Evolutionary conservation across 2,113 vertebrate genomes (phyloP).

Genomic region (Galemys pyrenaicus): DNA sequence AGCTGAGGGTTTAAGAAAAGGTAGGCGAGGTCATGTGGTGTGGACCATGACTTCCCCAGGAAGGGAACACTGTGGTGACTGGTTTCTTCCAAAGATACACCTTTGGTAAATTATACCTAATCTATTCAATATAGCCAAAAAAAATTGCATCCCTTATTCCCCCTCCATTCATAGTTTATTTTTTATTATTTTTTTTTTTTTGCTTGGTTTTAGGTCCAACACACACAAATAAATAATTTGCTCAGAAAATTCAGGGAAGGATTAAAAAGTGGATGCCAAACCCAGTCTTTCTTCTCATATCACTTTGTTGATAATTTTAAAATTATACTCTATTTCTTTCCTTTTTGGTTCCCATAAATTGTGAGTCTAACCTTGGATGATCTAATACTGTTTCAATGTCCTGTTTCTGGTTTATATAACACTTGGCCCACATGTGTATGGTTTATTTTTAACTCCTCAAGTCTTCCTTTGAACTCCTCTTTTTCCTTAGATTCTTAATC

Average conservation of each 20-base stretch:
- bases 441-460: conserved; percentile 18
- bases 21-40: background rate
- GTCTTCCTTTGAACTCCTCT: conserved; percentile 41
- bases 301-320: background rate
- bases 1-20: background rate
- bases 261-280: background rate
- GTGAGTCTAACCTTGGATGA: background rate
- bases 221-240: background rate
- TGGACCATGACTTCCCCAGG: background rate
- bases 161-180: background rate
- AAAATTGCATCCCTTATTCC: background rate
- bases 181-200: background rate
- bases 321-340: background rate
- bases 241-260: background rate
- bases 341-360: background rate
- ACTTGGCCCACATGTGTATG: background rate
- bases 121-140: background rate
- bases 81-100: background rate
- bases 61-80: background rate
- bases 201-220: conserved; percentile 18
- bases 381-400: background rate
- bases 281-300: background rate
- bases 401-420: conserved; percentile 41
- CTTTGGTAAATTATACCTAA: background rate
- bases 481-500: conserved; percentile 23